These are phyloP conservation scores for Grammomys surdaster DNA, from an alignment of 2,113 vertebrate species.

Conservation along the genomic window DNA sequence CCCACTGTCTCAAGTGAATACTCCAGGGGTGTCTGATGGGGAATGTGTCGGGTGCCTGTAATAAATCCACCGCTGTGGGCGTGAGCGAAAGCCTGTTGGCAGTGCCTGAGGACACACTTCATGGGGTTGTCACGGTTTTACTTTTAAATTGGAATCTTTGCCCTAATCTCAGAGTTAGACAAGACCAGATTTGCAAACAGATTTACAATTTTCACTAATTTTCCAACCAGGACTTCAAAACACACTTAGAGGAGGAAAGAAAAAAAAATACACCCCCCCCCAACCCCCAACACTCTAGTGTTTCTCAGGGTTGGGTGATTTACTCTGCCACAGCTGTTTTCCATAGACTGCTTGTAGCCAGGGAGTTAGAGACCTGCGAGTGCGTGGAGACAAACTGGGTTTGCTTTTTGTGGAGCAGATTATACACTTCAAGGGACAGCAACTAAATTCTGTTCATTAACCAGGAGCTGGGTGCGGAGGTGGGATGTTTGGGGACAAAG, in stretches of 20 bases:
- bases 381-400: conserved; percentile 83
- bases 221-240: conserved; percentile 88
- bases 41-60: conserved; percentile 83
- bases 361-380: conserved; percentile 83
- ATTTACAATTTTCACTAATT: conserved; percentile 90
- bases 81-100: conserved; percentile 82
- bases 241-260: conserved; percentile 68
- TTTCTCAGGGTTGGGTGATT: conserved; percentile 85
- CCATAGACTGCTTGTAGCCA: conserved; percentile 86
- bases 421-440: conserved; percentile 82
- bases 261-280: neutral
- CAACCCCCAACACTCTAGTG: conserved; percentile 73
- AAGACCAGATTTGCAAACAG: conserved; percentile 87
- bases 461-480: conserved; percentile 75
- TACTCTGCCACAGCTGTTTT: conserved; percentile 89
- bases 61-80: conserved; percentile 85
- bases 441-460: conserved; percentile 83
- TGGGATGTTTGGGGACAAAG: conserved; percentile 74
- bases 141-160: conserved; percentile 86
- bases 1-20: conserved; percentile 85
- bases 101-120: conserved; percentile 84
- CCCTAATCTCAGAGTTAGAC: conserved; percentile 86
- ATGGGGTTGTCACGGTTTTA: conserved; percentile 86
- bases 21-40: conserved; percentile 87
- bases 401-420: conserved; percentile 78